These are phyloP conservation scores for Empis stercorea DNA, from an alignment of 2,888 invertebrate genomes.

Conservation along the genomic window DNA sequence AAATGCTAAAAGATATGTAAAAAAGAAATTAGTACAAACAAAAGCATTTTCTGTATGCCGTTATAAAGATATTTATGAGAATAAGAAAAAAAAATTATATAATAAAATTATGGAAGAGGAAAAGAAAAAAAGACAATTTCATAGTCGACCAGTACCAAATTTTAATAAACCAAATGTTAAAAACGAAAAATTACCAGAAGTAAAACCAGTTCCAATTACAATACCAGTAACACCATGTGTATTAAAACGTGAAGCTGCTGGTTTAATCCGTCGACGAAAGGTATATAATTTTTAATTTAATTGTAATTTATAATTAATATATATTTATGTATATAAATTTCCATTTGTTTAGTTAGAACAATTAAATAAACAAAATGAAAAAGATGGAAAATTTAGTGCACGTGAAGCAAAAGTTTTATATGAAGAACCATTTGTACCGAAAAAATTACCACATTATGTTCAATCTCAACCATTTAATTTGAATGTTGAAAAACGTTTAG, in stretches of 20 bases:
- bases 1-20: slow-evolving; percentile 7
- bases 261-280: slow-evolving; percentile 16
- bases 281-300: slow-evolving; percentile 12
- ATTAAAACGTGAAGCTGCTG: slow-evolving; percentile 19
- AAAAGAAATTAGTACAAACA: slow-evolving; percentile 6
- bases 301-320: neutral
- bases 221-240: slow-evolving; percentile 25
- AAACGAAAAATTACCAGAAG: no score
- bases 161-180: slow-evolving; percentile 18
- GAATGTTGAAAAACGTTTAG: slow-evolving; percentile 23
- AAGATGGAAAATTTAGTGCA: slow-evolving; percentile 15
- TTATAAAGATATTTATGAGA: slow-evolving; percentile 25
- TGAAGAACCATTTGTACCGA: slow-evolving; percentile 22
- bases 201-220: slow-evolving; percentile 14
- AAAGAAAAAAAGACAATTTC: slow-evolving; percentile 27
- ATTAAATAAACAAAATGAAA: slow-evolving; percentile 15
- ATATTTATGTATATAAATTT: neutral
- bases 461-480: slow-evolving; percentile 26
- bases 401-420: slow-evolving; percentile 16
- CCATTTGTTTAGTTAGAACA: slow-evolving; percentile 20
- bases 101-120: slow-evolving; percentile 23
- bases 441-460: slow-evolving; percentile 13
- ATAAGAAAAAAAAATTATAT: slow-evolving; percentile 19
- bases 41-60: slow-evolving; percentile 22
- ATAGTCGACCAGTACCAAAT: slow-evolving; percentile 29